Evolutionary conservation across 1,140 invertebrate genomes (phyloP), one percentile per base, ranked within the genome.

Genomic region (Drosophila lowei): DNA sequence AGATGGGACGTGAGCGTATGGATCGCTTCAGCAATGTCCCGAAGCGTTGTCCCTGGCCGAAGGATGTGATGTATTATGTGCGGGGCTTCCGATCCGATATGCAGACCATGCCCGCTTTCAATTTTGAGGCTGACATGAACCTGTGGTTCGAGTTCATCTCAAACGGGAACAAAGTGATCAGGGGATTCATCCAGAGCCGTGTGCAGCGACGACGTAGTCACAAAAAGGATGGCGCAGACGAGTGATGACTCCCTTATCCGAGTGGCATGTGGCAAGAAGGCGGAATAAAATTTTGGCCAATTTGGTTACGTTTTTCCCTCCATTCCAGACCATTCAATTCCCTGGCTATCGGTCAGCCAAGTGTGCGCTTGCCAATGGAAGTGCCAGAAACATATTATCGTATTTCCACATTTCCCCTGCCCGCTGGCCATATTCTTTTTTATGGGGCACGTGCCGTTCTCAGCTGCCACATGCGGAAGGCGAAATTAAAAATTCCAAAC

Each of bases 401-500:
- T 42, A 55, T 68, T 74, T 66, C 55, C 16, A 38, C 49, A 23
- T 56, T 58, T 53, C 44, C n/a, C 15, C 23, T 25, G 11, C 0
- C 4, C 6, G 8, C 21, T 53, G 18, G n/a, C 64, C 34, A 38
- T 38, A 13, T 34, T 21, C 0, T 42, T 66, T 74, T 81, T 78
- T 83, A 75, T 78, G 75, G 56, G 41, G 75, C 76, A 78, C 76
- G 76, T 78, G 75, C 75, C 54, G 46, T 43, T 58, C 28, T 65
- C 23, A 18, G 28, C 41, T 44, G 28, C 52, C 62, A 75, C 72
- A 64, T 75, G 72, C 72, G 54, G 54, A 44, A 54, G 54, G 34
- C 56, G 56, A 75, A 78, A 86, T 86, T 86, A 88, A 88, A 85
- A 89, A 89, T 89, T 77, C 86, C 64, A 73, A 56, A 30, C 85